Base-by-base conservation (phyloP, 2,888 invertebrate species). In the Druceiella hillmani region DNA sequence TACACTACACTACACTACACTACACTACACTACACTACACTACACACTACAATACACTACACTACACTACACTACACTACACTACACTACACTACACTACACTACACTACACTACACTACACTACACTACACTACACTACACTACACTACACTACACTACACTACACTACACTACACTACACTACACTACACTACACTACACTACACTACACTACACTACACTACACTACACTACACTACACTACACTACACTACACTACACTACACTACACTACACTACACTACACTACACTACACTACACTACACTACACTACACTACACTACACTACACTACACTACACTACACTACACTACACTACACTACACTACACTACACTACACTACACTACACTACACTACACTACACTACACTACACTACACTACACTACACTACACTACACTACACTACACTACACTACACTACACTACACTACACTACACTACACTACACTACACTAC, bases 161-260 rank as follows among this genome's bases (percentile, higher is more conserved):
- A 25, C 25, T 25, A 4, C 25, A 25, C 25, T 25, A 4, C 25
- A 25, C 25, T 25, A 25, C 25, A 25, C 25, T 4, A 4, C 25
- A 25, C 9, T 25, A 25, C 25, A 25, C 25, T 25, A 4, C 25
- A 25, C 25, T 7, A 25, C 25, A 25, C 25, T 25, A 4, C 25
- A 25, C 25, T 25, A 25, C 25, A 25, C 25, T 25, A 4, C 25
- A 25, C 25, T 25, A 7, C 25, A 25, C 4, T 25, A 4, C 25
- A 25, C 25, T 25, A 25, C 25, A 25, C 25, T 25, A 4, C 25
- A 25, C 25, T 25, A 25, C 25, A 25, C 25, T 25, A 25, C 25
- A 25, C 25, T 4, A 25, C 25, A 25, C 25, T 25, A 4, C 25
- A 25, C 25, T 25, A 4, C 25, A 25, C 25, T 25, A 25, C 25